Evolutionary conservation across 1,140 invertebrate species (phyloP).

Genomic region (Monomorium pharaonis): DNA sequence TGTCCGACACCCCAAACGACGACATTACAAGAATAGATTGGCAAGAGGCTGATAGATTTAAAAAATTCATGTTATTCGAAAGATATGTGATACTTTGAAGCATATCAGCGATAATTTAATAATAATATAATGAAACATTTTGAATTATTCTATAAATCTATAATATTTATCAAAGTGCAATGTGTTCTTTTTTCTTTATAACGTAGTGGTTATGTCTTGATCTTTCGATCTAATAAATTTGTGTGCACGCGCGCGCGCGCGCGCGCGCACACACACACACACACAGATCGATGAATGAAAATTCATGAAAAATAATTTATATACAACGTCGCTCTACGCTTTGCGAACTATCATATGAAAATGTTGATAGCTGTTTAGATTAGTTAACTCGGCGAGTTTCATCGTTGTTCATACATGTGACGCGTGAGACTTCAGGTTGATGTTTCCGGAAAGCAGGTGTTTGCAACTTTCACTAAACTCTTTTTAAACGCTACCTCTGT

Average conservation of each 20-base stretch:
- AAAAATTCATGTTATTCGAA: background rate
- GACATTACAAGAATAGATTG: background rate
- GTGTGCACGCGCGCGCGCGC: no score
- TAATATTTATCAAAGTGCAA: no score
- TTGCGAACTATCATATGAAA: background rate
- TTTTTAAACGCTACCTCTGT: conserved; percentile 43
- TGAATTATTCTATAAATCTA: no score
- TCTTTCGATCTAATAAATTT: no score
- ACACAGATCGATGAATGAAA: no score
- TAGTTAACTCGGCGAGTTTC: conserved; percentile 14
- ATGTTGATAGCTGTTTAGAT: conserved; percentile 33
- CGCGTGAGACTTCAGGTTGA: conserved; percentile 19
- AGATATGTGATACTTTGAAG: background rate
- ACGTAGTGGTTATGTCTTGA: no score
- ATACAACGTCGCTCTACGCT: background rate
- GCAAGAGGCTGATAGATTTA: no score
- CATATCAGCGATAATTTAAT: background rate
- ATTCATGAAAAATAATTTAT: no score
- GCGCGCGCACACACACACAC: no score
- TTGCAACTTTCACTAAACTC: conserved; percentile 62
- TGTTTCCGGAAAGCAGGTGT: conserved; percentile 62
- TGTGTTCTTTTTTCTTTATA: no score
- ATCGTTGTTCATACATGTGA: background rate
- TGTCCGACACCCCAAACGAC: conserved; percentile 32
- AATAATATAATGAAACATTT: background rate